These are phyloP conservation scores for Scaptomyza polygonia DNA, from an alignment of 2,888 invertebrate species.

Conservation along the genomic window DNA sequence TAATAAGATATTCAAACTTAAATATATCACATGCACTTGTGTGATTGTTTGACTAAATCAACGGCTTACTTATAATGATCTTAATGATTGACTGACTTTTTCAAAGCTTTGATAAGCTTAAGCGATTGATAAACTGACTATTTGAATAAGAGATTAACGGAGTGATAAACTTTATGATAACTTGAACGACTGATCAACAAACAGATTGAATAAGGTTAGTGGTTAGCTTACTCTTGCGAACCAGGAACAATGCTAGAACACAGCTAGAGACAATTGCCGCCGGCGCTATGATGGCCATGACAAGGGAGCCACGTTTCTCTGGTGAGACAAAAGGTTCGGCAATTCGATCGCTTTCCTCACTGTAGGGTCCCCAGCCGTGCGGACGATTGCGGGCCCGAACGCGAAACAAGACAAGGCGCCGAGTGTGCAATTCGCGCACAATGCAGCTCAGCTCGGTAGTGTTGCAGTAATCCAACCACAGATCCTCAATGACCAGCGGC, in stretches of 20 bases:
- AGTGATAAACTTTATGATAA: too few species aligned
- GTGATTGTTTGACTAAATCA: too few species aligned
- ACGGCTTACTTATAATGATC: too few species aligned
- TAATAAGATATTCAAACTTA: too few species aligned
- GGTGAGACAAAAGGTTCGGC: constrained; percentile 82
- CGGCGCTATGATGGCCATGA: constrained; percentile 88
- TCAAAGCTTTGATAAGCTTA: too few species aligned
- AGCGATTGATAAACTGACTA: too few species aligned
- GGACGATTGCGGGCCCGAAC: constrained; percentile 90
- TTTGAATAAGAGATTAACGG: too few species aligned
- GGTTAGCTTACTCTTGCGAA: constrained; percentile 75
- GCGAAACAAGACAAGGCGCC: constrained; percentile 88
- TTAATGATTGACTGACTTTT: too few species aligned
- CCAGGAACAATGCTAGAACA: constrained; percentile 75
- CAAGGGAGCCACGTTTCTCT: constrained; percentile 84
- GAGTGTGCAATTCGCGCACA: constrained; percentile 87
- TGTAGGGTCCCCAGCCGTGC: constrained; percentile 93
- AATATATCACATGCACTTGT: too few species aligned
- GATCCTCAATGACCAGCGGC: constrained; percentile 84
- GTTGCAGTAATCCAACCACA: constrained; percentile 89
- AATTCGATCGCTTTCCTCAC: constrained; percentile 87
- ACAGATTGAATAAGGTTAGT: too few species aligned
- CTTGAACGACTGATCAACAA: too few species aligned
- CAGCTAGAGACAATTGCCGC: constrained; percentile 84
- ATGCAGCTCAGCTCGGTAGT: constrained; percentile 92